Evolutionary conservation across 1,140 invertebrate species (phyloP), one percentile per base, ranked within the genome.

Genomic region (Rhagoletis zephyria): DNA sequence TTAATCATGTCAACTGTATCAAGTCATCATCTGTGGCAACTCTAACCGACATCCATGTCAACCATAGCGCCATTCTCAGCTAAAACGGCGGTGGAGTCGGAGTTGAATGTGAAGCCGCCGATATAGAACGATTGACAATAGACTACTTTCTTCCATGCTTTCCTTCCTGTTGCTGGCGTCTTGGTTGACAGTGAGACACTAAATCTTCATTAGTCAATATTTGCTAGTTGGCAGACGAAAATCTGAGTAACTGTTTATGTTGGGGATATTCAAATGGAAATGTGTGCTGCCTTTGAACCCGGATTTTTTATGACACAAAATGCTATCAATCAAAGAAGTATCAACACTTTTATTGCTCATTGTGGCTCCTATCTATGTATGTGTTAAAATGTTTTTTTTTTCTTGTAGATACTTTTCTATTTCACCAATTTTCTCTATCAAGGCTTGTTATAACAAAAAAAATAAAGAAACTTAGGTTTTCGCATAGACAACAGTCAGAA

Each of bases 191-290:
- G 45, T 19, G 42, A 19, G 30, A 9, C 19, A 65, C 48, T 65
- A 67, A 87, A 74, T 87, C 87, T 87, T 87, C 67, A 87, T 87
- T 87, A 87, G 87, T 81, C 87, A 87, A 87, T 85, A 85, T 61
- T 85, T 85, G 85, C 63, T 42, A 85, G 19, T 63, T 63, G 56
- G 60, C 59, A 63, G 60, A 61, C 56, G 3, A 85, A 85, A 74
- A 81, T 51, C 74, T n/a, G 48, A 19, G 51, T 19, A 48, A 19
- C 45, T 51, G 5, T 81, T n/a, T 81, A n/a, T 51, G 48, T 56
- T 74, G 12, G 5, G 45, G 19, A 40, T 74, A 74, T 48, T n/a
- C 4, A 48, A 74, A 67, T 42, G 3, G 14, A 51, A 42, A 30
- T 4, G 40, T 45, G 67, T 40, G 42, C 67, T 48, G 40, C 42